Conservation (phyloP, 2,888 invertebrate species). For the Drosophila mimetica region DNA sequence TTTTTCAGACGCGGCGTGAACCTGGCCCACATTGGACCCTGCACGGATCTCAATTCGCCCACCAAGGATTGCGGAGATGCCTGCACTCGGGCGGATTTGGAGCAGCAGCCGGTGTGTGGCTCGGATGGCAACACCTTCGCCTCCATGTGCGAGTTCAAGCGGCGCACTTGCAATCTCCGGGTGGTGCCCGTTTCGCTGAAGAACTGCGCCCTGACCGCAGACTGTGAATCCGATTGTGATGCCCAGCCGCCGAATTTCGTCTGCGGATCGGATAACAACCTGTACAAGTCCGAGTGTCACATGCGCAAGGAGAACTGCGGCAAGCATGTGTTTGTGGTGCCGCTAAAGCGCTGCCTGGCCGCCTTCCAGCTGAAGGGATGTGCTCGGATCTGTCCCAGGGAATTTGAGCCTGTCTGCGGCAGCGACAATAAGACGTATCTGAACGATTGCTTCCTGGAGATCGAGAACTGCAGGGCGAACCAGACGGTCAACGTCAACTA, state of each 20-base stretch:
- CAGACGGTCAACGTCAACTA: conserved; percentile 90
- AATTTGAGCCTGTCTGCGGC: conserved; percentile 96
- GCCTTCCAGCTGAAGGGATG: conserved; percentile 95
- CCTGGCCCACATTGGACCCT: conserved; percentile 94
- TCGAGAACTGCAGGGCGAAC: conserved; percentile 95
- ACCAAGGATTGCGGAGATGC: conserved; percentile 86
- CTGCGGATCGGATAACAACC: conserved; percentile 95
- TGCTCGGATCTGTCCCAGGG: conserved; percentile 93
- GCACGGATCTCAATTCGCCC: conserved; percentile 87
- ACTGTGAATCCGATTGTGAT: conserved; percentile 88
- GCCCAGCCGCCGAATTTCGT: conserved; percentile 90
- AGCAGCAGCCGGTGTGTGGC: conserved; percentile 91
- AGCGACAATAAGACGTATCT: conserved; percentile 96
- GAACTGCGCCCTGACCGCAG: conserved; percentile 93
- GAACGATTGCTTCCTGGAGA: conserved; percentile 95
- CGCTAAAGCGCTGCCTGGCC: conserved; percentile 93
- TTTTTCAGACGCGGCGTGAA: conserved; percentile 90
- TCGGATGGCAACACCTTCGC: conserved; percentile 95
- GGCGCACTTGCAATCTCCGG: conserved; percentile 93
- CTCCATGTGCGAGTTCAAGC: conserved; percentile 93
- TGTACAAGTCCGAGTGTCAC: conserved; percentile 95
- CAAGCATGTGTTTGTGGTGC: conserved; percentile 95
- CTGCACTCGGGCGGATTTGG: conserved; percentile 86
- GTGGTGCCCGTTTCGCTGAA: conserved; percentile 93
- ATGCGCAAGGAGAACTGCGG: conserved; percentile 97